Conservation (phyloP, 2,888 invertebrate genomes). For the Shargacucullia verbasci region DNA sequence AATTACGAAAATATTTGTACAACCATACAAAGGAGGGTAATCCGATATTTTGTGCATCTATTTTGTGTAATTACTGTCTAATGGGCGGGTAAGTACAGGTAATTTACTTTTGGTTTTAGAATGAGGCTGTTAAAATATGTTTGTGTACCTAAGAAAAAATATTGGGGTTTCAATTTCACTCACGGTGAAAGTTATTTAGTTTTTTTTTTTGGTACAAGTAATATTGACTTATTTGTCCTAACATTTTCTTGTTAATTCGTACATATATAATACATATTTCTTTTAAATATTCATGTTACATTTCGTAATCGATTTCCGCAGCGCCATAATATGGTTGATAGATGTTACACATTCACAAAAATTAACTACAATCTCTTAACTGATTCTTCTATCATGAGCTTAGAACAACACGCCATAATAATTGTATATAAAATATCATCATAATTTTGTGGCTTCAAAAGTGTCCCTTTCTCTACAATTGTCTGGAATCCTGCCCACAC, state of each 20-base stretch:
- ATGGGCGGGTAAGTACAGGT: slow-evolving; percentile 32
- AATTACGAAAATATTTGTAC: slow-evolving; percentile 74
- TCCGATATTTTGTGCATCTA: slow-evolving; percentile 69
- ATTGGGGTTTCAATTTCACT: slow-evolving; percentile 10
- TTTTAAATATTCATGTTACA: too few species aligned
- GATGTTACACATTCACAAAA: too few species aligned
- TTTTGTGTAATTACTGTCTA: slow-evolving; percentile 48
- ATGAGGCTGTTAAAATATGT: not conserved
- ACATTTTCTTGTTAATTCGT: too few species aligned
- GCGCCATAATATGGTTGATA: too few species aligned
- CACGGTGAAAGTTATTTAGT: slow-evolving; percentile 15
- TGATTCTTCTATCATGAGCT: too few species aligned
- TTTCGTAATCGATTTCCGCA: too few species aligned
- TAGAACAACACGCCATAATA: too few species aligned
- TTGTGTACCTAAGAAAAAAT: slow-evolving; percentile 1
- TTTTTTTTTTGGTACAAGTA: too few species aligned
- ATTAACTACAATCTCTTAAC: too few species aligned
- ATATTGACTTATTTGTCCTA: too few species aligned
- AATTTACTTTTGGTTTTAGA: slow-evolving; percentile 31
- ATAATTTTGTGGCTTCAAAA: not conserved
- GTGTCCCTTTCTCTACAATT: not conserved
- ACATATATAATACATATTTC: too few species aligned
- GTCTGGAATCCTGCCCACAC: slow-evolving; percentile 16
- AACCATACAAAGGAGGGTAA: slow-evolving; percentile 70
- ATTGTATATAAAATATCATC: not conserved